These are phyloP conservation scores for Epicauta chinensis DNA, from an alignment of 1,140 invertebrate species.

Conservation along the genomic window DNA sequence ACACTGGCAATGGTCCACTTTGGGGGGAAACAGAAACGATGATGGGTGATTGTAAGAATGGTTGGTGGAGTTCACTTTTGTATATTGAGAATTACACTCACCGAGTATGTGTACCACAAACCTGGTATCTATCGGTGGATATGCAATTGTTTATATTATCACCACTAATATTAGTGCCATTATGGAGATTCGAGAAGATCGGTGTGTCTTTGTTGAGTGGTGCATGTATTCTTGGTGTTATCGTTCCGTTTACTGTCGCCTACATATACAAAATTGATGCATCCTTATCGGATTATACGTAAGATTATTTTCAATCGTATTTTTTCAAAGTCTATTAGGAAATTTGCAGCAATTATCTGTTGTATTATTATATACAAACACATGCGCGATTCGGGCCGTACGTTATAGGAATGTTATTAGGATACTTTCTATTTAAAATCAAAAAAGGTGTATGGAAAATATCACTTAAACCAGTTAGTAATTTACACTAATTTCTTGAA, in stretches of 20 bases:
- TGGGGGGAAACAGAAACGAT: slow-evolving; percentile 29
- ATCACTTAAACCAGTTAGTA: background rate
- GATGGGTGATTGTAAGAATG: slow-evolving; percentile 36
- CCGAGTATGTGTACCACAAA: slow-evolving; percentile 5
- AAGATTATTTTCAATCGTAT: too few relatives aligned
- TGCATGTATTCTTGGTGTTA: slow-evolving; percentile 2
- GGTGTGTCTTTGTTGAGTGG: background rate
- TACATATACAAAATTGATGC: too few relatives aligned
- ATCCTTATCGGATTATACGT: too few relatives aligned
- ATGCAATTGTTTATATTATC: slow-evolving; percentile 20
- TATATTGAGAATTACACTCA: slow-evolving; percentile 44
- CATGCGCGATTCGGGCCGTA: slow-evolving; percentile 49
- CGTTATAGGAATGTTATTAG: slow-evolving; percentile 51
- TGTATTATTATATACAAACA: slow-evolving; percentile 30
- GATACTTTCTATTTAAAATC: slow-evolving; percentile 39
- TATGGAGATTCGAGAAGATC: background rate
- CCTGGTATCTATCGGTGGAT: slow-evolving; percentile 20
- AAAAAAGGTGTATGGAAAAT: slow-evolving; percentile 3
- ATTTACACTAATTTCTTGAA: background rate
- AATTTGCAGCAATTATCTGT: background rate
- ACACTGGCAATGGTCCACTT: slow-evolving; percentile 44
- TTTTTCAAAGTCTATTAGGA: background rate
- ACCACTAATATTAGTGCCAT: slow-evolving; percentile 5
- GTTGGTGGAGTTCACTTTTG: slow-evolving; percentile 49
- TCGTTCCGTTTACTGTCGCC: slow-evolving; percentile 6